phyloP scores from a whole-genome alignment of 2,797 vertebrate species.

The Vireo griseus region DNA sequence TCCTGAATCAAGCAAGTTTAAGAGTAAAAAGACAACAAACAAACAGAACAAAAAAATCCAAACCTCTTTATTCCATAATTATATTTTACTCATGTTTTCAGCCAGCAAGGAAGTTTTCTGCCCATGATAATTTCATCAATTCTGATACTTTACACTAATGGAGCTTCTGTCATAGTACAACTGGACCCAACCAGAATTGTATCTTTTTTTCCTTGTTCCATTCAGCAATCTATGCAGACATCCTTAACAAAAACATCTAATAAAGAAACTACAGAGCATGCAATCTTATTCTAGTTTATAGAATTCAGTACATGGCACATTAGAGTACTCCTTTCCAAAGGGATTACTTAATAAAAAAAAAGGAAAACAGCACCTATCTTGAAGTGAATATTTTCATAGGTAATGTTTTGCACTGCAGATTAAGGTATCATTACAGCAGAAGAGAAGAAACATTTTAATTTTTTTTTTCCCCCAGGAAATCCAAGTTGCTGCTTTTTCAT shows the following conservation, averaged over 20 bases:
- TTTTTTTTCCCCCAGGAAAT: neutral
- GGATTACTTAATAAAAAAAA: neutral
- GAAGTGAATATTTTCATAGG: neutral
- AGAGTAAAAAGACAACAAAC: neutral
- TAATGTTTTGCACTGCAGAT: neutral
- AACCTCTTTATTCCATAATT: neutral
- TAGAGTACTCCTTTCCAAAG: neutral
- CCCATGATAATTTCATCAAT: neutral
- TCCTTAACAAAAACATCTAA: constrained; percentile 17
- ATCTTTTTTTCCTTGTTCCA: neutral
- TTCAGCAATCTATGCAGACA: neutral
- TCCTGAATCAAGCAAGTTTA: neutral
- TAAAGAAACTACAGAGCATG: constrained; percentile 28
- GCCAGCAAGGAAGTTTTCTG: neutral
- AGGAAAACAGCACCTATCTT: neutral
- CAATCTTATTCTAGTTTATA: neutral
- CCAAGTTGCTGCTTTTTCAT: neutral
- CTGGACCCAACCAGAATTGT: neutral
- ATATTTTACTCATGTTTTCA: neutral
- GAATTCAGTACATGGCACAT: neutral
- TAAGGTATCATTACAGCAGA: neutral
- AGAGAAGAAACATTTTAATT: neutral
- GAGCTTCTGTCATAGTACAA: neutral
- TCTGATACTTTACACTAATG: neutral
- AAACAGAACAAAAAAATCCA: neutral